Evolutionary conservation across 2,888 invertebrate genomes (phyloP).

Genomic region (Mimachlamys varia): DNA sequence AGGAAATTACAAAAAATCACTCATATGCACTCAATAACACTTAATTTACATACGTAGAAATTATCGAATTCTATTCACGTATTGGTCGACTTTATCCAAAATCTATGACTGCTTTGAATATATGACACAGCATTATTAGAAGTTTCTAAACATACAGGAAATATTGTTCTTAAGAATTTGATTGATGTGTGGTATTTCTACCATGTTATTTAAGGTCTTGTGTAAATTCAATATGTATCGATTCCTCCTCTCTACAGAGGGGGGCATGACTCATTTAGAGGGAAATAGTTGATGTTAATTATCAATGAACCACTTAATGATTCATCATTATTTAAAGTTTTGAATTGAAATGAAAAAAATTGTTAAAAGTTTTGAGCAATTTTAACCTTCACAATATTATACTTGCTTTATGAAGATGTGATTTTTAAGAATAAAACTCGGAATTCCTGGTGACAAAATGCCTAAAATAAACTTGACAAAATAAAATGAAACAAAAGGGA

Average conservation of each 20-base stretch:
- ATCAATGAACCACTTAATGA: not conserved
- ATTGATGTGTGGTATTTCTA: constrained; percentile 10
- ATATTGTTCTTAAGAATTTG: not conserved
- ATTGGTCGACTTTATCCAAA: not conserved
- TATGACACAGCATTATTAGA: not conserved
- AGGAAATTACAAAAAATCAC: not conserved
- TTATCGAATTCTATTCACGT: not conserved
- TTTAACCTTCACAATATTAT: too few species aligned
- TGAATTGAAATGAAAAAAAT: too few species aligned
- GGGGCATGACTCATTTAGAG: not conserved
- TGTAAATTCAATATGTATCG: not conserved
- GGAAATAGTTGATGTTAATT: constrained; percentile 1
- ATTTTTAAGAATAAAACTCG: not conserved
- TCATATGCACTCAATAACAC: constrained; percentile 8
- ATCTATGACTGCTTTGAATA: not conserved
- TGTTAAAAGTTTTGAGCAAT: too few species aligned
- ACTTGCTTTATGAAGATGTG: too few species aligned
- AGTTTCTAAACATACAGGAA: not conserved
- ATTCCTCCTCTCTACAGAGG: not conserved
- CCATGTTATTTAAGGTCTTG: not conserved
- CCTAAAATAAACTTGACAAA: not conserved
- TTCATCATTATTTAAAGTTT: constrained; percentile 15
- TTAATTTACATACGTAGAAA: not conserved
- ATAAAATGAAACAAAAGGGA: not conserved
- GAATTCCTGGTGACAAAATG: not conserved